Conservation (phyloP, 2,888 invertebrate species). For the Tolmerus cingulatus region DNA sequence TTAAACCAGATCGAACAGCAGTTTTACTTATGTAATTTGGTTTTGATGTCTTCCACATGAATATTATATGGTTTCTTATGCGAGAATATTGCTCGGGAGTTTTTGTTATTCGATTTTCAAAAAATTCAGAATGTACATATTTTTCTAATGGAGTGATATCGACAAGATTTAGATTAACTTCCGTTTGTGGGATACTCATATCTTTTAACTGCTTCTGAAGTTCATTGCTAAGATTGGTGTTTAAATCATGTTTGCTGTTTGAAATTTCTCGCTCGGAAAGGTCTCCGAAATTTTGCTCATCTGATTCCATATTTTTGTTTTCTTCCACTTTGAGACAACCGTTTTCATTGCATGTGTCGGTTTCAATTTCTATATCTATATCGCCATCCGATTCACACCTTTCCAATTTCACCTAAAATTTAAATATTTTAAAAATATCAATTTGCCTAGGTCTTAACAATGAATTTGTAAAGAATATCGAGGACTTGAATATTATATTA, state of each 20-base stretch:
- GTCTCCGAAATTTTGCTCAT: not conserved
- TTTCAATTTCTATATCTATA: constrained; percentile 70
- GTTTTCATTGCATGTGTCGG: constrained; percentile 55
- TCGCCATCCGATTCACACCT: constrained; percentile 63
- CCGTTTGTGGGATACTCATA: constrained; percentile 64
- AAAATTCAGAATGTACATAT: constrained; percentile 67
- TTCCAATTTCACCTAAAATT: constrained; percentile 46
- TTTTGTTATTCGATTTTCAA: constrained; percentile 66
- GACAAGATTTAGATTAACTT: constrained; percentile 60
- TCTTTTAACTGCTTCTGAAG: constrained; percentile 53
- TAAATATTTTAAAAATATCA: not conserved
- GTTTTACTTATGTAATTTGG: constrained; percentile 70
- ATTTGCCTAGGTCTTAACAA: not conserved
- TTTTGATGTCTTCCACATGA: constrained; percentile 66
- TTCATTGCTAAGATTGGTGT: constrained; percentile 42
- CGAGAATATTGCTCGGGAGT: constrained; percentile 68
- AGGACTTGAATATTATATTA: too few species aligned
- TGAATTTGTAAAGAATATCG: too few species aligned
- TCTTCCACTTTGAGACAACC: not conserved
- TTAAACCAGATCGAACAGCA: constrained; percentile 66
- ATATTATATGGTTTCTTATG: constrained; percentile 69
- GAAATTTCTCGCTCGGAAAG: not conserved
- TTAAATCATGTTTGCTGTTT: not conserved
- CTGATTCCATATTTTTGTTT: not conserved
- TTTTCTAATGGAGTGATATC: constrained; percentile 66